These are phyloP conservation scores for Bombus ignitus DNA, from an alignment of 1,140 invertebrate genomes.

Conservation along the genomic window DNA sequence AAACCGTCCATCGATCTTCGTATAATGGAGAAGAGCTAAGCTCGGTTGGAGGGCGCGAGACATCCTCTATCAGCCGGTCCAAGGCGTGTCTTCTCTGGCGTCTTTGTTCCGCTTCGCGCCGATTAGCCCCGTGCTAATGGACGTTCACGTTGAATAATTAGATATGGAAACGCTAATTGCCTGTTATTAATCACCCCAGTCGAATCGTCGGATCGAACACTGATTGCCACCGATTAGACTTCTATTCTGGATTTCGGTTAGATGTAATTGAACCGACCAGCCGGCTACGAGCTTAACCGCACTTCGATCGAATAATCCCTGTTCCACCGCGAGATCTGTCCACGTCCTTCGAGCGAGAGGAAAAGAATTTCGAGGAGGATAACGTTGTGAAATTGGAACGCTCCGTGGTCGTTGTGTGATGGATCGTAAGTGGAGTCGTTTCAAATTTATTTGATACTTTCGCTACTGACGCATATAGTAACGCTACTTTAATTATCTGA, in stretches of 20 bases:
- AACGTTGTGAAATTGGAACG: constrained; percentile 24
- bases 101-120: constrained; percentile 36
- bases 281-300: constrained; percentile 48
- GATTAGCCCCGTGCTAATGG: constrained; percentile 50
- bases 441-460: background rate
- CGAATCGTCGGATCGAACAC: constrained; percentile 58
- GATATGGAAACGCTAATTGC: constrained; percentile 66
- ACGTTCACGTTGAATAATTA: constrained; percentile 69
- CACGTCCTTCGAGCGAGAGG: background rate
- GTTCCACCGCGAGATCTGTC: constrained; percentile 10
- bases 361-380: constrained; percentile 7
- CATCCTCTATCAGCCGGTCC: background rate
- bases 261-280: constrained; percentile 51
- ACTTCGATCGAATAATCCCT: constrained; percentile 34
- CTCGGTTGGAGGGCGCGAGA: background rate
- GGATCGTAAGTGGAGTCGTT: background rate
- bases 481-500: too few species aligned
- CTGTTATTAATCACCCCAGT: constrained; percentile 65
- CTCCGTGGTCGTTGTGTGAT: background rate
- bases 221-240: constrained; percentile 66
- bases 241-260: constrained; percentile 46
- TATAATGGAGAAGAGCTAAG: constrained; percentile 12
- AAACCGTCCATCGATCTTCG: constrained; percentile 26
- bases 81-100: constrained; percentile 1
- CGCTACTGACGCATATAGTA: too few species aligned